Evolutionary conservation across 1,140 invertebrate species (phyloP).

Genomic region (Plectus sambesii): DNA sequence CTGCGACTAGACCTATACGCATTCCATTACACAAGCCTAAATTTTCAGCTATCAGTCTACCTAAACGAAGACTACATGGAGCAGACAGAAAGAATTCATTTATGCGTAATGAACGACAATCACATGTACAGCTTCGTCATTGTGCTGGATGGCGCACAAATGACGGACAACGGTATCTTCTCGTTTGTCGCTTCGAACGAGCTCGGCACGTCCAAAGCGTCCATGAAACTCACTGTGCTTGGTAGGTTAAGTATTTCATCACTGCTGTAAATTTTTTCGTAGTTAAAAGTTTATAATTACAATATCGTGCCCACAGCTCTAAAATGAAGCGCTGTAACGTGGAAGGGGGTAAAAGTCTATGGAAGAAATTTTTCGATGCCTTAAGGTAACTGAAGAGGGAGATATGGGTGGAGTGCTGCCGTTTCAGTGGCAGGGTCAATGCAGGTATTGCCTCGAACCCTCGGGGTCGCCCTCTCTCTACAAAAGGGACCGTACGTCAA

Average conservation of each 20-base stretch:
- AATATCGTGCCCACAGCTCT: slow-evolving; percentile 3
- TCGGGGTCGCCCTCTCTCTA: no score
- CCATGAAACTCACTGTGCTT: slow-evolving; percentile 16
- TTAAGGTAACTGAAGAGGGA: no score
- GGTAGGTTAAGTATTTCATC: slow-evolving; percentile 6
- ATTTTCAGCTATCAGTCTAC: slow-evolving; percentile 15
- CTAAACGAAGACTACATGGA: slow-evolving; percentile 16
- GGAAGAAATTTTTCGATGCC: no score
- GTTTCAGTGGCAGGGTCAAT: no score
- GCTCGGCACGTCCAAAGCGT: slow-evolving; percentile 6
- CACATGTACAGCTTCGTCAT: slow-evolving; percentile 11
- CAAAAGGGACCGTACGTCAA: no score
- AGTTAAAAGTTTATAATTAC: neutral
- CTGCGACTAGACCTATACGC: no score
- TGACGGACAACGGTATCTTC: slow-evolving; percentile 8
- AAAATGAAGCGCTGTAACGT: slow-evolving; percentile 2
- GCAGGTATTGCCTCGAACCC: no score
- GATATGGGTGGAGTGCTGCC: no score
- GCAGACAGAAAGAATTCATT: slow-evolving; percentile 9
- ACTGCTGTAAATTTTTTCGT: no score
- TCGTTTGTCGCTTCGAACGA: slow-evolving; percentile 16
- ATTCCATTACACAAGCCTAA: no score
- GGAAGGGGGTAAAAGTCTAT: neutral
- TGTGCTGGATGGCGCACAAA: slow-evolving; percentile 4
- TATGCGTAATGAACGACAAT: slow-evolving; percentile 17